Evolutionary conservation across 2,888 invertebrate species (phyloP).

Genomic region (Chironomus tentans): DNA sequence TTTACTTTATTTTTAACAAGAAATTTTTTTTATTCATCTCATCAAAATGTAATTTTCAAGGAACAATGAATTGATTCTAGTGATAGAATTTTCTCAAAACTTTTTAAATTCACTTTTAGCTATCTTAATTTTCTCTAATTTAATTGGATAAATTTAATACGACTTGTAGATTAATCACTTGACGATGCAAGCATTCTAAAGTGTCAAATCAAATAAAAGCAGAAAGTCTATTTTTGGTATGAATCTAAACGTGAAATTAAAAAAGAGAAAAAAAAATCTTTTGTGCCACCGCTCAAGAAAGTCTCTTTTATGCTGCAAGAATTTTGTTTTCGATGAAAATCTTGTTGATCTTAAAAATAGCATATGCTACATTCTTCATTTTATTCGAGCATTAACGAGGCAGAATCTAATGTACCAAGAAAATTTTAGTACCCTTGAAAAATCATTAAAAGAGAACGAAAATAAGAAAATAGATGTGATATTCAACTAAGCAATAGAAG

Average conservation of each 20-base stretch:
- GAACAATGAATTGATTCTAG: too few relatives aligned
- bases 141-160: not conserved
- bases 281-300: not conserved
- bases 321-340: not conserved
- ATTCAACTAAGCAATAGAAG: not conserved
- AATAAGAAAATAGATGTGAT: not conserved
- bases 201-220: constrained; percentile 11
- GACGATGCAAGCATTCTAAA: constrained; percentile 18
- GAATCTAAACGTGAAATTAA: not conserved
- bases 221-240: constrained; percentile 12
- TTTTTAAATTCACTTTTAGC: not conserved
- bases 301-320: not conserved
- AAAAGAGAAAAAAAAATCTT: not conserved
- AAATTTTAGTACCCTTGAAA: constrained; percentile 6
- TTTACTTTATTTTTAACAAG: too few relatives aligned
- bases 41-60: too few relatives aligned
- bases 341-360: not conserved
- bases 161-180: constrained; percentile 26
- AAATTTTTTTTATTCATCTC: too few relatives aligned
- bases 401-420: not conserved
- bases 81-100: not conserved
- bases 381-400: not conserved
- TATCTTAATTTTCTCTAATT: not conserved
- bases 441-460: not conserved
- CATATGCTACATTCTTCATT: not conserved